These are phyloP conservation scores for Phycodurus eques DNA, from an alignment of 2,113 vertebrate species.

Conservation along the genomic window DNA sequence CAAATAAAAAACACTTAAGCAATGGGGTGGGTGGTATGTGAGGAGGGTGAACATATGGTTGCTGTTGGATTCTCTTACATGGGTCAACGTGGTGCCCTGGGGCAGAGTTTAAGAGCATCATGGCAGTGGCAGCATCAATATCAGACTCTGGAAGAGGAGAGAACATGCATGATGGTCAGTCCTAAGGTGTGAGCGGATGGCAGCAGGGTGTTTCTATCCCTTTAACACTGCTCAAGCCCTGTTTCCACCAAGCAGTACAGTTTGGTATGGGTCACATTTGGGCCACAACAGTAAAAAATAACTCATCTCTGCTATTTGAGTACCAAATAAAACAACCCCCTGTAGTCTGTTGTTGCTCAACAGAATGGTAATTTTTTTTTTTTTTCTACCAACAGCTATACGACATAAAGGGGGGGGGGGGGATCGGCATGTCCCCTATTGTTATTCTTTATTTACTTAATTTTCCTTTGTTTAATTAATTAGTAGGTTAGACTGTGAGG, in stretches of 20 bases:
- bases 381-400: not conserved
- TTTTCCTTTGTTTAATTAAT: not conserved
- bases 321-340: not conserved
- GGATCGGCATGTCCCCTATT: not conserved
- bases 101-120: conserved; percentile 99
- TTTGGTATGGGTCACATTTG: not conserved
- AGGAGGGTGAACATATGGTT: conserved; percentile 47
- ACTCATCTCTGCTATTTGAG: not conserved
- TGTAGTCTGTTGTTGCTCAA: not conserved
- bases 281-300: not conserved
- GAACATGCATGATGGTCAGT: conserved; percentile 77
- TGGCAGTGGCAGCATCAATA: conserved; percentile 98
- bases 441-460: not conserved
- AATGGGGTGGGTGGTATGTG: conserved; percentile 49
- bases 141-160: conserved; percentile 93
- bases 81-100: conserved; percentile 92
- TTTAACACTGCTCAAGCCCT: conserved; percentile 9
- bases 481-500: not conserved
- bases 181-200: conserved; percentile 51
- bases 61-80: conserved; percentile 83
- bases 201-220: conserved; percentile 35
- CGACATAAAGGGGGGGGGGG: not conserved
- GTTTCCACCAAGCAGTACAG: not conserved
- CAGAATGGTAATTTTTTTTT: not conserved
- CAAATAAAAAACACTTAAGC: conserved; percentile 48